Conservation (phyloP, 2,113 vertebrate species). For the Nothocercus nigrocapillus region DNA sequence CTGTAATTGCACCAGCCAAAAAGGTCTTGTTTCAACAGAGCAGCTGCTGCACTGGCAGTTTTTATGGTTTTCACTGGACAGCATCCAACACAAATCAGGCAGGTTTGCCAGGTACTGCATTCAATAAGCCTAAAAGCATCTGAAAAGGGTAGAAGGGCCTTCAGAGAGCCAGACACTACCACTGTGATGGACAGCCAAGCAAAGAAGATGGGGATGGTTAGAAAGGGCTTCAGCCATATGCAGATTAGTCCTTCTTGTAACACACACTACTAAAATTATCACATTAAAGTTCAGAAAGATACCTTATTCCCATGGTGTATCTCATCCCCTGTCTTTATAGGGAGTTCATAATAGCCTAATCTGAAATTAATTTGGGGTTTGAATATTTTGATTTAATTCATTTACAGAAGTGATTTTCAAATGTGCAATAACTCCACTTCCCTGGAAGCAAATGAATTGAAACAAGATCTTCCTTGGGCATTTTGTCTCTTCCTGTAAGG, state of each 20-base stretch:
- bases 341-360: background rate
- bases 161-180: background rate
- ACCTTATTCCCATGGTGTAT: background rate
- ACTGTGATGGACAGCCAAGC: conserved; percentile 27
- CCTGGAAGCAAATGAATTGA: conserved; percentile 2
- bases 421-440: background rate
- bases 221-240: background rate
- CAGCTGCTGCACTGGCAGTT: conserved; percentile 3
- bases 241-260: background rate
- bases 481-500: background rate
- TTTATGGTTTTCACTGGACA: background rate
- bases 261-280: background rate
- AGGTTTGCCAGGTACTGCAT: conserved; percentile 31
- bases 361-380: background rate
- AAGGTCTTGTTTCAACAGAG: conserved; percentile 22
- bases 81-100: conserved; percentile 20
- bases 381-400: background rate
- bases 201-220: background rate
- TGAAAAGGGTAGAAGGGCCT: background rate
- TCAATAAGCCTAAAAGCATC: conserved; percentile 22
- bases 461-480: background rate
- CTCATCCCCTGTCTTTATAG: background rate
- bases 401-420: background rate
- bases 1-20: background rate
- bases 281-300: background rate